phyloP scores from a whole-genome alignment of 2,113 vertebrate species.

The Coryphaenoides rupestris region DNA sequence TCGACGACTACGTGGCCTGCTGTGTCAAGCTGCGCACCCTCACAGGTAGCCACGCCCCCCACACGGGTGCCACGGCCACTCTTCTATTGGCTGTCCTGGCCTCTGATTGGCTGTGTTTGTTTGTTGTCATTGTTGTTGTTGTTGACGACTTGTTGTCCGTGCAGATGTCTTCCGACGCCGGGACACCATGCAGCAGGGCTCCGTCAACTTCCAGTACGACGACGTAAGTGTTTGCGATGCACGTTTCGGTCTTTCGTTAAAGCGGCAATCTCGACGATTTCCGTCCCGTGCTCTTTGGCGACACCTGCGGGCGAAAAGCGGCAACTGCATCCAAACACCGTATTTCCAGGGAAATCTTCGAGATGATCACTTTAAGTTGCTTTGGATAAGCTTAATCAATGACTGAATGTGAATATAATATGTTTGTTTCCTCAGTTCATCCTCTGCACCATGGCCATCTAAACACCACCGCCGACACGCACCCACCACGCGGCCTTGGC shows the following conservation, averaged over 20 bases:
- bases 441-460: constrained; percentile 78
- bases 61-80: too few species aligned
- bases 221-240: constrained; percentile 75
- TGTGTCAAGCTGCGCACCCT: constrained; percentile 82
- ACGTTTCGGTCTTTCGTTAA: background rate
- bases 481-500: background rate
- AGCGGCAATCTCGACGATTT: too few species aligned
- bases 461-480: constrained; percentile 28
- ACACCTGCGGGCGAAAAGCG: too few species aligned
- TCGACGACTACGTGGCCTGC: constrained; percentile 92
- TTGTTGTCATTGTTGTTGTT: too few species aligned
- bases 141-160: too few species aligned
- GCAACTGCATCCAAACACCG: too few species aligned
- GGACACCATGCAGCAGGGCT: constrained; percentile 82
- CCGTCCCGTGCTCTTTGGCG: too few species aligned
- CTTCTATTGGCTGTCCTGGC: background rate
- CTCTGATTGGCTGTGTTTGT: background rate
- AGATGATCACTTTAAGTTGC: too few species aligned
- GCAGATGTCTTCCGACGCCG: constrained; percentile 83
- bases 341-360: too few species aligned
- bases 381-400: too few species aligned
- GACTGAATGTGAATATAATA: too few species aligned
- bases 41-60: constrained; percentile 71
- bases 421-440: constrained; percentile 85
- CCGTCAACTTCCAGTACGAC: constrained; percentile 83